Evolutionary conservation across 2,888 invertebrate genomes (phyloP).

Genomic region (Endotricha flammealis): DNA sequence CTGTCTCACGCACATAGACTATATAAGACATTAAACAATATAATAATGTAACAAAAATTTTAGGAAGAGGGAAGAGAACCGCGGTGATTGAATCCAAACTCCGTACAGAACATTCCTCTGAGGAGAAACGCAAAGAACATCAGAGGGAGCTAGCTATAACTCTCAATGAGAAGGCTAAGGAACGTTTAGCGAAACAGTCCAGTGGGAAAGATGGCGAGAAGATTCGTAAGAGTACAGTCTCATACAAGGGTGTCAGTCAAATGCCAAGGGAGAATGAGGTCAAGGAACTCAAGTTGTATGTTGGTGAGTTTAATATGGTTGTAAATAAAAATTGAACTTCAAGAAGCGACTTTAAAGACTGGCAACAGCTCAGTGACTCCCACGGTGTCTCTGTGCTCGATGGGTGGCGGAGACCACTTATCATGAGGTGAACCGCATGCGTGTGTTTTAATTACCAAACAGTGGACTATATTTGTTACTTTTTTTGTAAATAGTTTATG

Average conservation of each 20-base stretch:
- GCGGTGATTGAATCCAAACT: constrained; percentile 96
- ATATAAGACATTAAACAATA: neutral
- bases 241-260: constrained; percentile 94
- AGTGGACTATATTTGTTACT: too few relatives aligned
- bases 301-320: constrained; percentile 91
- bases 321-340: neutral
- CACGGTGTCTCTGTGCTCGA: too few relatives aligned
- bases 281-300: constrained; percentile 94
- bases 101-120: constrained; percentile 95
- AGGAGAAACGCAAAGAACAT: constrained; percentile 97
- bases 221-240: constrained; percentile 94
- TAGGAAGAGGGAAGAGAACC: constrained; percentile 87
- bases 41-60: too few relatives aligned
- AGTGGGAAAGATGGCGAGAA: constrained; percentile 92
- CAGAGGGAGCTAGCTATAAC: constrained; percentile 95
- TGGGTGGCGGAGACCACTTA: too few relatives aligned
- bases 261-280: constrained; percentile 97
- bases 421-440: too few relatives aligned
- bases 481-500: too few relatives aligned
- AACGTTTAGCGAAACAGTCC: constrained; percentile 92
- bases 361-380: too few relatives aligned
- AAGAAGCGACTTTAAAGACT: neutral
- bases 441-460: too few relatives aligned
- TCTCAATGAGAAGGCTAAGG: constrained; percentile 95
- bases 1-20: too few relatives aligned